phyloP scores from a whole-genome alignment of 2,888 invertebrate genomes.

The Baccha elongata region DNA sequence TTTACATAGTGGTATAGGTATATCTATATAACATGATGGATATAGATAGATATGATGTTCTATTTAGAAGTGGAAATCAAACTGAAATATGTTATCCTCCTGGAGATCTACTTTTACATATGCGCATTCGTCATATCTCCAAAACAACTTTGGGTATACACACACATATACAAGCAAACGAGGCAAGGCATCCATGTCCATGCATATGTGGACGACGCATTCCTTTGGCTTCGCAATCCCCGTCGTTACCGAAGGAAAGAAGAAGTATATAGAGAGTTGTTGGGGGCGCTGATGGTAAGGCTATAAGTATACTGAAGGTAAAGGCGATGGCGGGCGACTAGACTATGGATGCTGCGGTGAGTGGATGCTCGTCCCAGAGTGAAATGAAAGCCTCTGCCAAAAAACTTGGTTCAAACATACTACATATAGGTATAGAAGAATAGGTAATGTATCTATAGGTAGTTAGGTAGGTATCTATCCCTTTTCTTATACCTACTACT shows the following conservation, averaged over 20 bases:
- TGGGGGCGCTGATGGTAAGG: constrained; percentile 6
- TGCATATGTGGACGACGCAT: constrained; percentile 65
- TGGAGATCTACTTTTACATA: constrained; percentile 71
- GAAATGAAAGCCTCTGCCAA: constrained; percentile 66
- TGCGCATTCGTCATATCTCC: constrained; percentile 72
- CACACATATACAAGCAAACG: constrained; percentile 4
- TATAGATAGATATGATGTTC: constrained; percentile 29
- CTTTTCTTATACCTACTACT: constrained; percentile 13
- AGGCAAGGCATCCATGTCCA: constrained; percentile 21
- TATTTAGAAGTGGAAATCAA: constrained; percentile 64
- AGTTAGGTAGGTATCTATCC: not conserved
- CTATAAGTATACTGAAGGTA: not conserved
- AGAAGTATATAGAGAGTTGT: constrained; percentile 32
- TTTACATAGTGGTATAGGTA: constrained; percentile 34
- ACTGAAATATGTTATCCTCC: constrained; percentile 71
- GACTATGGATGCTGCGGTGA: constrained; percentile 54
- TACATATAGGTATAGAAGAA: not conserved
- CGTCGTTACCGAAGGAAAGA: not conserved
- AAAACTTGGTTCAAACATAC: constrained; percentile 55
- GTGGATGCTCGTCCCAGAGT: constrained; percentile 41
- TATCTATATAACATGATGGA: constrained; percentile 15
- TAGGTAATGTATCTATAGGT: not conserved
- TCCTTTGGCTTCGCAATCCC: constrained; percentile 49
- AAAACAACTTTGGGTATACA: constrained; percentile 33
- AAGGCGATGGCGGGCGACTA: constrained; percentile 25